Evolutionary conservation across 1,140 invertebrate species (phyloP).

Genomic region (Littorina saxatilis): DNA sequence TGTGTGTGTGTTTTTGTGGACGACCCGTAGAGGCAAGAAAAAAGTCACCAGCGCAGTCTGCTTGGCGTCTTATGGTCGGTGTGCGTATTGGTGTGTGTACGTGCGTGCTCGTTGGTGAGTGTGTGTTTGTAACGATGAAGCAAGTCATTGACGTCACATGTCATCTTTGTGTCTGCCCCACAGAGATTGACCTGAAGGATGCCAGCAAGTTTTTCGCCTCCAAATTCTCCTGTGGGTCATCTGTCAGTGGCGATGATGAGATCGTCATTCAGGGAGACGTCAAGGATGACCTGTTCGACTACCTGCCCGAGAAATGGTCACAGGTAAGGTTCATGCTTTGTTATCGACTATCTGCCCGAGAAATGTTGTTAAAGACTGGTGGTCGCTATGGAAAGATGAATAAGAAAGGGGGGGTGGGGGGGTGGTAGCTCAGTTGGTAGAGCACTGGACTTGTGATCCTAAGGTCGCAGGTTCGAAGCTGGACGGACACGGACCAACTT

Average conservation of each 20-base stretch:
- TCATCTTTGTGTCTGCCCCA: constrained; percentile 41
- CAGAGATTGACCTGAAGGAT: constrained; percentile 98
- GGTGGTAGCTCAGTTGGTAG: background rate
- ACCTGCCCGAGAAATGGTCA: constrained; percentile 97
- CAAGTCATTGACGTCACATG: too few species aligned
- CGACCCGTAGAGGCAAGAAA: background rate
- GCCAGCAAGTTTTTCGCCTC: constrained; percentile 98
- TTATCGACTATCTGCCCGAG: background rate
- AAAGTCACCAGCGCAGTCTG: too few species aligned
- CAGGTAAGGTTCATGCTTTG: background rate
- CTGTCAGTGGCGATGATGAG: constrained; percentile 98
- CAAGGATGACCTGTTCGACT: constrained; percentile 97
- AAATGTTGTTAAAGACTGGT: background rate
- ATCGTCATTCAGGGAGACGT: constrained; percentile 96
- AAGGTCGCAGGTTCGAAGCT: too few species aligned
- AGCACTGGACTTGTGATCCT: too few species aligned
- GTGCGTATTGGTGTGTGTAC: too few species aligned
- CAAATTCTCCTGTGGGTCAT: constrained; percentile 98
- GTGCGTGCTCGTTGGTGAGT: too few species aligned
- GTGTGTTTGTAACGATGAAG: too few species aligned
- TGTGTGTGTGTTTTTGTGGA: background rate
- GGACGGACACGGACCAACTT: too few species aligned
- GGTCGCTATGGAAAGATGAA: too few species aligned
- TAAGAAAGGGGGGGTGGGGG: too few species aligned
- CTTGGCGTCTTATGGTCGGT: too few species aligned